Evolutionary conservation across 2,113 vertebrate species (phyloP), one percentile per base, ranked within the genome.

Genomic region (Perca schrenkii): DNA sequence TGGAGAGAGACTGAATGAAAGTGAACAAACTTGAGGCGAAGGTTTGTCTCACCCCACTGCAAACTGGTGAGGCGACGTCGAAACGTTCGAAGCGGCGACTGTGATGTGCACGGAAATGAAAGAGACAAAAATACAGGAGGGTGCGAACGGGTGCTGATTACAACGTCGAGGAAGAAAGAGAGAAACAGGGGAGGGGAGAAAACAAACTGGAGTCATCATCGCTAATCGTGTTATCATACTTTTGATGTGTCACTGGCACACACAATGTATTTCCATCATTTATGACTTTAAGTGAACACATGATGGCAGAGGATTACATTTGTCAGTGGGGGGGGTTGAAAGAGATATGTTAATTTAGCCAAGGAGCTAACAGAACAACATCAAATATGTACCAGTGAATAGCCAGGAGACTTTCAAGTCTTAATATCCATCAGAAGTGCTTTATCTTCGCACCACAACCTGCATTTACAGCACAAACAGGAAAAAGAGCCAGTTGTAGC

Each of bases 341-440:
- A 96, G 93, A 95, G 95, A 97, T 97, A 98, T 99, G 97, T 97
- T 97, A 98, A 99, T 99, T 97, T 96, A 89, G 92, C 96, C 92
- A 96, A 95, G 96, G 96, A 98, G 96, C 96, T 43, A 96, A 94
- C 93, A 96, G 96, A 97, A 97, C 92, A 97, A 97, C 97, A 98
- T 98, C 96, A 98, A 97, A 99, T 97, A 96, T 96, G 96, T 96
- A 96, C 95, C 96, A 97, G 96, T 96, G 97, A 97, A 97, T 96
- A 97, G 97, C 97, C 97, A 96, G 95, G 96, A 95, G 97, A 97
- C 97, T 97, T 97, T 97, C 95, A 97, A 97, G 96, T 96, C 96
- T 96, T 97, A 97, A 97, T 97, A 97, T 96, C 95, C 96, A 93
- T 98, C 94, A 97, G 96, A 98, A 97, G 96, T 95, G 95, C 95